Percentiles rank a stretch among this genome's conserved stretches.
These are phyloP conservation scores for Drosophila ogumai DNA, from an alignment of 1,140 invertebrate genomes.

Conservation along the genomic window DNA sequence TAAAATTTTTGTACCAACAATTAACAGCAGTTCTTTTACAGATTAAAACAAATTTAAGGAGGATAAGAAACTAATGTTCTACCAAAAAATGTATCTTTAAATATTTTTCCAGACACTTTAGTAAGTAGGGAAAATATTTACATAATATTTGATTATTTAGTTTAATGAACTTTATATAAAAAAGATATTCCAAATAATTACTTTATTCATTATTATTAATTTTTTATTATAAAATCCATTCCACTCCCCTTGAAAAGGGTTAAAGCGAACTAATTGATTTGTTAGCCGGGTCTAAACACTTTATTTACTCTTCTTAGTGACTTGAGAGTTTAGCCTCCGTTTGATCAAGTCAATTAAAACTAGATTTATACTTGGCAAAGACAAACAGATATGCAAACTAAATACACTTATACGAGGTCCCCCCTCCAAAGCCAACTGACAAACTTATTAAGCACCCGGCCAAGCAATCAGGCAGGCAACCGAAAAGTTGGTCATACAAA, in stretches of 20 bases:
- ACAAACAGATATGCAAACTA: conserved; percentile 52
- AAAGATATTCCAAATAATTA: neutral
- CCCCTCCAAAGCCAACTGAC: conserved; percentile 16
- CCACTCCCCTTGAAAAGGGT: too few relatives aligned
- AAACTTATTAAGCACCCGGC: conserved; percentile 63
- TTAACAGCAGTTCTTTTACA: too few relatives aligned
- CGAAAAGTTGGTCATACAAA: conserved; percentile 67
- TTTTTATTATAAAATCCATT: neutral
- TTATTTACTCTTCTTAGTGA: conserved; percentile 2
- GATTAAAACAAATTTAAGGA: too few relatives aligned
- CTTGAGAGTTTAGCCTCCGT: conserved; percentile 25
- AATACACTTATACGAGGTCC: conserved; percentile 31
- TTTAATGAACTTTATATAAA: too few relatives aligned
- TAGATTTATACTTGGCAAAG: conserved; percentile 53
- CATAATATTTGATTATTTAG: too few relatives aligned
- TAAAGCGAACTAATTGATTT: neutral
- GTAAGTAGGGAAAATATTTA: too few relatives aligned
- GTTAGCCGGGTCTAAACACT: conserved; percentile 8
- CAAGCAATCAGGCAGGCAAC: conserved; percentile 47
- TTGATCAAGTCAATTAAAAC: conserved; percentile 67
- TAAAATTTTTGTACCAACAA: too few relatives aligned
- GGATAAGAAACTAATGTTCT: too few relatives aligned
- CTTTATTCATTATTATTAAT: neutral
- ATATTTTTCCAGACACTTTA: too few relatives aligned
- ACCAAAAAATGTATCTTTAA: too few relatives aligned